These are phyloP conservation scores for Himantopus leucocephalus DNA, from an alignment of 2,113 vertebrate genomes.

Conservation along the genomic window DNA sequence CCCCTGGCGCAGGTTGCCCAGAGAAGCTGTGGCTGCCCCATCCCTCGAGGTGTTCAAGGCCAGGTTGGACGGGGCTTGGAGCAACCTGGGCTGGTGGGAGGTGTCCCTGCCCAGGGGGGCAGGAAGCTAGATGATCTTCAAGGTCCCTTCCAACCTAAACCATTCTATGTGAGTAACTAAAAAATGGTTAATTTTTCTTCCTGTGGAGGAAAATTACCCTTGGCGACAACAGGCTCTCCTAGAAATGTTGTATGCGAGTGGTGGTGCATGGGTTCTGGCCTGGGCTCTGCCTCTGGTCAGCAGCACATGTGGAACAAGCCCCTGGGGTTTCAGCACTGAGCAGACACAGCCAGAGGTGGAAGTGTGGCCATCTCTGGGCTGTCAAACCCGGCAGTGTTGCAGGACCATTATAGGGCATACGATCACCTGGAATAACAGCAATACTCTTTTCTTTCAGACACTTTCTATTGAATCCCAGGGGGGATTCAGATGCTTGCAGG, in stretches of 20 bases:
- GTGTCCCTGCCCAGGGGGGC: too few species aligned
- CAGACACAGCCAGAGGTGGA: neutral
- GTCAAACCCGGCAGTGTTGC: neutral
- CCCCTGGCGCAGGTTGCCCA: too few species aligned
- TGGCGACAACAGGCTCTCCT: neutral
- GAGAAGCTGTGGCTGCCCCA: too few species aligned
- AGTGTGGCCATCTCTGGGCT: neutral
- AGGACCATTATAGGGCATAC: neutral
- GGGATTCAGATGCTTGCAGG: neutral
- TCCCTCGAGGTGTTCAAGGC: too few species aligned
- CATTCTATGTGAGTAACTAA: neutral
- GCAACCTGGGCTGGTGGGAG: too few species aligned
- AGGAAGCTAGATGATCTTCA: too few species aligned
- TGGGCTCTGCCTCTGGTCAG: neutral
- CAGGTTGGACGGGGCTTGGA: too few species aligned
- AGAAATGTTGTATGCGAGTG: neutral
- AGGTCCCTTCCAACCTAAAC: too few species aligned
- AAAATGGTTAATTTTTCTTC: neutral
- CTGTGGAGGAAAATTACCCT: neutral
- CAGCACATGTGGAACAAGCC: neutral
- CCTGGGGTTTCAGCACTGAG: rapidly evolving
- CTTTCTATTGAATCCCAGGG: neutral
- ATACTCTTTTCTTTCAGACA: neutral
- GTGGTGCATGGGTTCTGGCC: neutral
- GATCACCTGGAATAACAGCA: neutral